Evolutionary conservation across 2,113 vertebrate species (phyloP), one percentile per base, ranked within the genome.

Genomic region (Egretta garzetta): DNA sequence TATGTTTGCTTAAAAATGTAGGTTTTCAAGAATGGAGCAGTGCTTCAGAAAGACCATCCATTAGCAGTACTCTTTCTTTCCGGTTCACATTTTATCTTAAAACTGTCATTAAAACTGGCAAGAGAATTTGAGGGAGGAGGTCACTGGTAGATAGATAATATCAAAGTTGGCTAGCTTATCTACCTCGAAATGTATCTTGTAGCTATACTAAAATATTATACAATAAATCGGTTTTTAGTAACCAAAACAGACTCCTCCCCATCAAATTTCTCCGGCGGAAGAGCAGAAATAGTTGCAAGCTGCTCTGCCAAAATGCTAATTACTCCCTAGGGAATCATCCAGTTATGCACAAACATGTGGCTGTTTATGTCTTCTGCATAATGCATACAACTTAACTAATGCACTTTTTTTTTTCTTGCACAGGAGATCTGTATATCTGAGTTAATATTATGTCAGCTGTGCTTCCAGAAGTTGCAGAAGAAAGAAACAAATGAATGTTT

Each of bases 301-400:
- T 91, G 66, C 76, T 84, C 66, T 37, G 73, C 95, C 96, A 97
- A 96, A 96, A 94, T 90, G 91, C 50, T 97, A 98, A 97, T 97
- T 90, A 84, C 67, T 96, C 94, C 88, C 35, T 63, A 7, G 66
- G 80, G 96, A 96, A 88, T 91, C 21, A 59, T 59, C 22, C 81
- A 80, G 68, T 86, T 86, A 80, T 89, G 75, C 13, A 30, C 68
- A 94, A 95, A 95, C 59, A 91, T 74, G 93, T 81, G 89, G 41
- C 58, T 92, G 58, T 94, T 92, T 95, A 83, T 71, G 7, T 86
- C 93, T 93, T 94, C 83, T 81, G 35, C 39, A 47, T 19, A 62
- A 94, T 62, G 30, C 45, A 55, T 83, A 91, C 47, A 92, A 62
- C 14, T 18, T 68, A 71, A 81, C 59, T 43, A 47, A 85, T 41